Evolutionary conservation across 2,888 invertebrate species (phyloP), one percentile per base, ranked within the genome.

Genomic region (Acleris sparsana): DNA sequence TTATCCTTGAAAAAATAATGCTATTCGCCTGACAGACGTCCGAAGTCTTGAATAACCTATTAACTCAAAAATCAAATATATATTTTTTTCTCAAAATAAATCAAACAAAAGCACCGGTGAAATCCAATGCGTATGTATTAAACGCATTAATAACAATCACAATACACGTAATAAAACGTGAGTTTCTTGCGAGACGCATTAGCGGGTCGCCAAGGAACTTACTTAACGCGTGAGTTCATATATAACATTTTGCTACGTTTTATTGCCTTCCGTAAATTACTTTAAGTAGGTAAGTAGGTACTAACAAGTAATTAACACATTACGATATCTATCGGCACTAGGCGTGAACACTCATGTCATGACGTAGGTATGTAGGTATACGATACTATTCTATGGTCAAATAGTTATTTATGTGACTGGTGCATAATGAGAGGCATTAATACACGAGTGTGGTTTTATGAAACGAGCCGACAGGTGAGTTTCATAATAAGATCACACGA

Each of bases 211-310:
- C 16, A 16, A 55, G 20, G 43, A 55, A 22, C 16, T 20, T 20
- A 25, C 33, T 22, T 20, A 17, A 53, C 46, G 46, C 25, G 33
- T 55, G 53, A 58, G 25, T 53, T 57, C 39, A 53, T n/a, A 53
- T n/a, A 63, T 60, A 20, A 48, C 55, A 44, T 29, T 22, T 20
- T 55, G 55, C 46, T 3, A 39, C 39, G n/a, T 46, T 61, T 46
- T 65, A 65, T 61, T 65, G 60, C 65, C 55, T 51, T 61, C 60
- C 60, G 51, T 61, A 60, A 55, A 44, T 60, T 60, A 55, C 17
- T 64, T 53, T 58, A 48, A 52, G 39, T 39, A 39, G 39, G 39
- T 53, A 17, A 59, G 43, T 53, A 17, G 53, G 43, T 55, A 59
- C n/a, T 49, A 22, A 46, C 22, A 33, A 33, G 9, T 52, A 46